phyloP scores from a whole-genome alignment of 2,113 vertebrate genomes.

The Setophaga kirtlandii region DNA sequence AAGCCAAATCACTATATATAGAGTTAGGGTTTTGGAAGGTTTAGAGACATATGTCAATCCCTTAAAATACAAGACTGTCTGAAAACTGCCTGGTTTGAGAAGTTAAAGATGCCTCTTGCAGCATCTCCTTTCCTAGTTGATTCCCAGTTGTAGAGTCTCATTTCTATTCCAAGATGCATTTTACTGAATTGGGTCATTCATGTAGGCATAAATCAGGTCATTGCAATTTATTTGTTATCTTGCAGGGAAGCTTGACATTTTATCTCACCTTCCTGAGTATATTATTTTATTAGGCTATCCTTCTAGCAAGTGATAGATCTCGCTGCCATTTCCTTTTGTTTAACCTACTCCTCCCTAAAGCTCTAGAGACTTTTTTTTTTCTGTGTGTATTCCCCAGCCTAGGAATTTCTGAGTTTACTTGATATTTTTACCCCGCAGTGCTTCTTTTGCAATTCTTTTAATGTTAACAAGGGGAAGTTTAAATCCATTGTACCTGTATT shows the following conservation, averaged over 20 bases:
- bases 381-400: neutral
- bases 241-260: conserved; percentile 24
- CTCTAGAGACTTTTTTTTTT: neutral
- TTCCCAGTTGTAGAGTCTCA: neutral
- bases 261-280: conserved; percentile 2
- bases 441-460: conserved; percentile 27
- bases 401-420: neutral
- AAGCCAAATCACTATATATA: neutral
- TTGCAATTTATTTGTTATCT: conserved; percentile 39
- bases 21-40: neutral
- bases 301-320: neutral
- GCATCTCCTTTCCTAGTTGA: neutral
- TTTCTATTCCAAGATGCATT: neutral
- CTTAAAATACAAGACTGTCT: neutral
- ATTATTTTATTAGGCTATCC: conserved; percentile 17
- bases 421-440: neutral
- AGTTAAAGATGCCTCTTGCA: neutral
- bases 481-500: conserved; percentile 31
- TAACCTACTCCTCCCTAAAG: neutral
- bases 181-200: conserved; percentile 37
- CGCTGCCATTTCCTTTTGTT: neutral
- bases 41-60: neutral
- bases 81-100: neutral
- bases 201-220: conserved; percentile 32
- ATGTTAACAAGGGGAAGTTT: conserved; percentile 12